Base-by-base conservation (phyloP, 2,113 vertebrate genomes). In the Collichthys lucidus region DNA sequence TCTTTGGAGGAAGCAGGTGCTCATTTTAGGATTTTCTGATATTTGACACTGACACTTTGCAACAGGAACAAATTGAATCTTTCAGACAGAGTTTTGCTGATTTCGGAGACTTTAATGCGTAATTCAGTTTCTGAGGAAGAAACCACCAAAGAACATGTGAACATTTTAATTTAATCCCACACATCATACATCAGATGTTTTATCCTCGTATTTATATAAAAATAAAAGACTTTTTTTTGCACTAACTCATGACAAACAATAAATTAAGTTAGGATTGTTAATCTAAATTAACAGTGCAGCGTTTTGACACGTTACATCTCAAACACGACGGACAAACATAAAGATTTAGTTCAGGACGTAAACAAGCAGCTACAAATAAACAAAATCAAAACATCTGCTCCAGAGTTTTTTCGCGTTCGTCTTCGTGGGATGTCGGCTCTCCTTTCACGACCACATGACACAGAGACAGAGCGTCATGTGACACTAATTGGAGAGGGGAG, bases 151-250 rank as follows among this genome's bases (percentile, higher is more conserved):
- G 22, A 11, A 74, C 49, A 29, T 16, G 10, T 16, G 7, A 62
- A 85, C 52, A 78, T 20, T 90, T 87, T 83, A 46, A 71, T 56
- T 64, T 59, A 66, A 10, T n/a, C 24, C 63, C n/a, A 56, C 63
- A 75, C 24, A 62, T 55, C 5, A 26, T 4, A 73, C 53, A 70
- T 22, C 29, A 50, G 3, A 12, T 6, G 15, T 11, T 40, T 46
- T 16, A 17, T 44, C 1, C 5, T 3, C 7, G 3, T 11, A 68
- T 74, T 85, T 14, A 62, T 91, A 91, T 56, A 91, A 92, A 93
- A 93, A 92, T 81, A 91, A 88, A 81, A 62, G 0, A 79, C 40
- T 8, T 75, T 55, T 74, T 35, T 74, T 40, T 66, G 53, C 59
- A 49, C 50, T 0, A 26, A 55, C 31, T 17, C 14, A 52, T 72